These are phyloP conservation scores for Emydocephalus ijimae DNA, from an alignment of 2,113 vertebrate species.

Conservation along the genomic window DNA sequence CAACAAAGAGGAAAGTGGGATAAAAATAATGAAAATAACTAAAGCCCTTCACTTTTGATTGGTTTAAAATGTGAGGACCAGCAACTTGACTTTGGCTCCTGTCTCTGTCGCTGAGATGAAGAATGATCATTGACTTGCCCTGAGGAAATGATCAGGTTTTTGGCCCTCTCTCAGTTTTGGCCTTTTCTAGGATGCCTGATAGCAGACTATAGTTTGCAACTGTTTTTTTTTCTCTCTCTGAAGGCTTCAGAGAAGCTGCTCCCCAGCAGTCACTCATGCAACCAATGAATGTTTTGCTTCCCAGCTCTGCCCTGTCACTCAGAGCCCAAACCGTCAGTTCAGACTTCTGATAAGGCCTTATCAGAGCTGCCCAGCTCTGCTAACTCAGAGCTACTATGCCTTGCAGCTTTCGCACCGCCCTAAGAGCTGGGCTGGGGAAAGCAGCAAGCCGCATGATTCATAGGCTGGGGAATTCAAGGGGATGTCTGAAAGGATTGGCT, in stretches of 20 bases:
- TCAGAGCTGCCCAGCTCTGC: conserved; percentile 27
- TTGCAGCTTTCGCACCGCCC: conserved; percentile 10
- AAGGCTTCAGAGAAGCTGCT: background rate
- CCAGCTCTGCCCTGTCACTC: conserved; percentile 18
- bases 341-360: conserved; percentile 38
- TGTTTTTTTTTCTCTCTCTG: background rate
- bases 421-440: background rate
- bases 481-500: background rate
- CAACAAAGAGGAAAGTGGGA: background rate
- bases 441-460: background rate
- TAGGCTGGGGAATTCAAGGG: background rate
- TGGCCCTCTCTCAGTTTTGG: background rate
- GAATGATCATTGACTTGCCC: background rate
- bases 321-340: conserved; percentile 20
- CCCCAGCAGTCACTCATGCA: background rate
- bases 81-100: background rate
- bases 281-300: background rate
- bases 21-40: background rate
- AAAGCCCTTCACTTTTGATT: background rate
- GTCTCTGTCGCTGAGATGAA: background rate
- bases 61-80: background rate
- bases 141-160: background rate
- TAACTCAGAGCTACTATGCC: background rate
- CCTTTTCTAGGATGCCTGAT: background rate
- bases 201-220: background rate